phyloP scores from a whole-genome alignment of 2,888 invertebrate genomes.

The Trachelus troglodyta region DNA sequence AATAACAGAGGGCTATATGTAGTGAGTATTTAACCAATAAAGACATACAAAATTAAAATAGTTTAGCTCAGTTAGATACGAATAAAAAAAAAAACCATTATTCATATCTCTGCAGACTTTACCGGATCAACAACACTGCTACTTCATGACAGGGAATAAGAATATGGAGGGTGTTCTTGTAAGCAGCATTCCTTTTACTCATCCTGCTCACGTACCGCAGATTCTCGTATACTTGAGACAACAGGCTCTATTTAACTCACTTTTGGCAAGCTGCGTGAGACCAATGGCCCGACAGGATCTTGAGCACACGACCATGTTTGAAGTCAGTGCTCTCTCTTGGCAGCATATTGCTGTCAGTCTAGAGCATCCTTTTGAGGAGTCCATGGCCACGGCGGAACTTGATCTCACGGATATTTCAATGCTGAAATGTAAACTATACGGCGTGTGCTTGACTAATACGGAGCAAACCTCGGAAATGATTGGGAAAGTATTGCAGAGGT shows the following conservation, averaged over 20 bases:
- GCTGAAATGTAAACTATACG: slow-evolving; percentile 82
- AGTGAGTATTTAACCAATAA: slow-evolving; percentile 68
- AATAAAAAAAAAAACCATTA: background rate
- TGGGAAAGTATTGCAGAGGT: slow-evolving; percentile 84
- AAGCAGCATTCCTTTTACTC: slow-evolving; percentile 89
- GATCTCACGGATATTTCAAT: slow-evolving; percentile 85
- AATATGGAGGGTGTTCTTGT: slow-evolving; percentile 82
- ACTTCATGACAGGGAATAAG: slow-evolving; percentile 88
- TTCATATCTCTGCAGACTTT: slow-evolving; percentile 74
- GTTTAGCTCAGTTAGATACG: slow-evolving; percentile 1
- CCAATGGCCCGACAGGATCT: slow-evolving; percentile 82
- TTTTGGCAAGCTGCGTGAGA: slow-evolving; percentile 89
- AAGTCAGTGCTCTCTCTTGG: slow-evolving; percentile 90
- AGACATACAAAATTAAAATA: background rate
- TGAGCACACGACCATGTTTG: slow-evolving; percentile 87
- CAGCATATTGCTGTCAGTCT: slow-evolving; percentile 90
- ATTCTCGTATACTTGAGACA: slow-evolving; percentile 87
- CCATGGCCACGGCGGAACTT: slow-evolving; percentile 92
- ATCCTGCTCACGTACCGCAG: slow-evolving; percentile 91
- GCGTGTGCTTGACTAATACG: slow-evolving; percentile 60
- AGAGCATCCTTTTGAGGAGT: slow-evolving; percentile 92
- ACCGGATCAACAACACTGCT: slow-evolving; percentile 94
- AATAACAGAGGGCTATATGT: slow-evolving; percentile 87
- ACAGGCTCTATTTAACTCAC: slow-evolving; percentile 91
- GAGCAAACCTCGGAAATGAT: slow-evolving; percentile 70